A percentile compares a stretch with the other conserved stretches of the same genome.
phyloP scores from a whole-genome alignment of 2,113 vertebrate species.

The Mixornis gularis region DNA sequence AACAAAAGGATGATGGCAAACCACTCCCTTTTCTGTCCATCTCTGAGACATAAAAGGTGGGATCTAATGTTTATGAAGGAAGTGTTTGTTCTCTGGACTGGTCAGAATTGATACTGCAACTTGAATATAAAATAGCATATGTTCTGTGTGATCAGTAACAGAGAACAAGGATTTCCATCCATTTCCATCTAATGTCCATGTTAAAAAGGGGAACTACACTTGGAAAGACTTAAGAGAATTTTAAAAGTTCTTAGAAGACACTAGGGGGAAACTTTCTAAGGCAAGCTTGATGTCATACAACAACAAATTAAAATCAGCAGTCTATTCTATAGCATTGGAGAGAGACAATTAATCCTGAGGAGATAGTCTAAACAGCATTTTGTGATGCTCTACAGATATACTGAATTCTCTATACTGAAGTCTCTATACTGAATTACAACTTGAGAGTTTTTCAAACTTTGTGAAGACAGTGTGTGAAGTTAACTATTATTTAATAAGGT shows the following conservation, averaged over 20 bases:
- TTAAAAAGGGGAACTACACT: neutral
- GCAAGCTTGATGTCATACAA: neutral
- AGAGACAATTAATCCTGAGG: neutral
- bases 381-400: neutral
- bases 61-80: neutral
- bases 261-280: neutral
- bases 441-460: neutral
- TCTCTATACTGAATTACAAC: neutral
- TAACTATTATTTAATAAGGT: neutral
- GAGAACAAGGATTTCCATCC: neutral
- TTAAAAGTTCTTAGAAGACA: neutral
- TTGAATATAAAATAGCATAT: neutral
- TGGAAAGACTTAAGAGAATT: neutral
- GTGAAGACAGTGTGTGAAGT: neutral
- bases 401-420: no score
- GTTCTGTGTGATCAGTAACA: neutral
- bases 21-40: neutral
- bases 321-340: neutral
- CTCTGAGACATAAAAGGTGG: neutral
- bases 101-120: neutral
- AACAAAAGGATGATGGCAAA: neutral
- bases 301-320: neutral
- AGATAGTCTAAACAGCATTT: neutral
- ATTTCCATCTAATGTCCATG: neutral
- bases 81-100: neutral